Conservation (phyloP, 2,113 vertebrate species). For the Neodon shergylaensis region DNA sequence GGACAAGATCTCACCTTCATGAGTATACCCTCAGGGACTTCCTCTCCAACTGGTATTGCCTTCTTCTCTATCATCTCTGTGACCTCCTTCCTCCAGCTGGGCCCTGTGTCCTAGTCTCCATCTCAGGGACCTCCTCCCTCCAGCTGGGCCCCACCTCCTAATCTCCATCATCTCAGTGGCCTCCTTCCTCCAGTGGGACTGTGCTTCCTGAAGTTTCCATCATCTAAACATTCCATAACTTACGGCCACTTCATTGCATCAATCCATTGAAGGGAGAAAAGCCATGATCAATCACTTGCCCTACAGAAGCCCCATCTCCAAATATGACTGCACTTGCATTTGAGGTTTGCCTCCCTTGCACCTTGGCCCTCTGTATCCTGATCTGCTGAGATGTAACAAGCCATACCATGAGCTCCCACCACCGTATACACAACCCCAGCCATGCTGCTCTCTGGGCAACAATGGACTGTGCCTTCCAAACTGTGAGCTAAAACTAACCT, state of each 20-base stretch:
- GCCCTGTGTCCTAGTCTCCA: no score
- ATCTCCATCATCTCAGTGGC: not conserved
- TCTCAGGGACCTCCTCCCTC: not conserved
- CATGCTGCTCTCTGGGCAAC: not conserved
- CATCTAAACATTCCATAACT: not conserved
- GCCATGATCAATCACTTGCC: not conserved
- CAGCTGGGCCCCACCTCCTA: not conserved
- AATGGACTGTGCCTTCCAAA: not conserved
- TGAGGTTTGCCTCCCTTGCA: not conserved
- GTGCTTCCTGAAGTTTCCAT: not conserved
- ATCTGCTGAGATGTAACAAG: not conserved
- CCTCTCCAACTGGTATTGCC: not conserved
- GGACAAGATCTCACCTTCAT: not conserved
- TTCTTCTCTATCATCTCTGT: no score
- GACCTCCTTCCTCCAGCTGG: not conserved
- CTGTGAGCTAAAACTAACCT: not conserved
- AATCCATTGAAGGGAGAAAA: not conserved
- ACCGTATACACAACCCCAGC: no score
- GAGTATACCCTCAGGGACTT: not conserved
- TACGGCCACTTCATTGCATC: no score
- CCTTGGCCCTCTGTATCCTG: not conserved
- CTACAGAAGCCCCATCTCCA: not conserved
- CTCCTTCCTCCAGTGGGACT: not conserved
- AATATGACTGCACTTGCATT: not conserved
- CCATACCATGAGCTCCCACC: not conserved